Evolutionary conservation across 2,888 invertebrate species (phyloP), one percentile per base, ranked within the genome.

Genomic region (Polia nebulosa): DNA sequence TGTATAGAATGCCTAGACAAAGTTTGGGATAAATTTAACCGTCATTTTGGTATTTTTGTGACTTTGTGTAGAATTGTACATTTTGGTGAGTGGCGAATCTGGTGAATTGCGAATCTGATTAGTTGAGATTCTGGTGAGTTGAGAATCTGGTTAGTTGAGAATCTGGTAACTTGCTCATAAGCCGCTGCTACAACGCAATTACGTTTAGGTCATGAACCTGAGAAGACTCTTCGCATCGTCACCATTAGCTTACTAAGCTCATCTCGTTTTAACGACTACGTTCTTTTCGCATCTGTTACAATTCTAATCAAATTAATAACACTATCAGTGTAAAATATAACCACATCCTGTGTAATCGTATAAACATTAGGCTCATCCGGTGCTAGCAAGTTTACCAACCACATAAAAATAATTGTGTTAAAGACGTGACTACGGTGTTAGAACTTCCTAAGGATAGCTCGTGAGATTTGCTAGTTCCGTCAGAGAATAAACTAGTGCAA

Each of bases 281-380:
- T 39, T 39, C 13, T 36, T 39, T 39, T 39, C 6, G 17, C 8
- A 41, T n/a, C 39, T 41, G 3, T 41, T 9, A n/a, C 4, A 9
- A 2, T 39, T 51, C 29, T 20, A 49, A 49, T 39, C 17, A 17
- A 59, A 45, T 64, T 20, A 32, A 64, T 58, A 44, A 29, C 27
- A 36, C n/a, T 8, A 56, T 44, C 13, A 13, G 17, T 3, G 13
- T 32, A 59, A 49, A 41, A 34, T 49, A n/a, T 55, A 13, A 49
- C 15, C 41, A 49, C 68, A 58, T 72, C 68, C 72, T 34, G 74
- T 63, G 25, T 17, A 6, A 11, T 55, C 44, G 13, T 11, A 51
- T 36, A 36, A 73, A 36, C 44, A 51, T 65, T 51, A 65, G 34
- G 11, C 15, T 32, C 66, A 44, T 71, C 71, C 71, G 51, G 49